Percentiles rank a stretch among this genome's conserved stretches.
These are phyloP conservation scores for Zygogramma bicolorata DNA, from an alignment of 2,888 invertebrate genomes.

Conservation along the genomic window DNA sequence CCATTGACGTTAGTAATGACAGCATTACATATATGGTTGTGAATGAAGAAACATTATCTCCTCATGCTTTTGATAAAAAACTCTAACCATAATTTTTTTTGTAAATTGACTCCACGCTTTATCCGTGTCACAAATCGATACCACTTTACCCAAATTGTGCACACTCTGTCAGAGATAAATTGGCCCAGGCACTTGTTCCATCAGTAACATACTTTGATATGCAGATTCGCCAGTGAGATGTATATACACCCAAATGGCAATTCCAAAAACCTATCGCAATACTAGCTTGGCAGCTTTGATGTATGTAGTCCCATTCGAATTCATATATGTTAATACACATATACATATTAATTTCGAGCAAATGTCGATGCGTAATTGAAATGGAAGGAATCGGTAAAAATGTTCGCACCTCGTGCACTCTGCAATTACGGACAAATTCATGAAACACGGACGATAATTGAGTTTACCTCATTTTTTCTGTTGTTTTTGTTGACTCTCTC, in stretches of 20 bases:
- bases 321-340: constrained; percentile 17
- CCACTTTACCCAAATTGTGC: not conserved
- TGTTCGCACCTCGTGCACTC: not conserved
- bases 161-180: not conserved
- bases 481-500: not conserved
- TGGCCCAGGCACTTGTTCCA: not conserved
- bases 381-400: constrained; percentile 8
- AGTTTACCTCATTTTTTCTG: not conserved
- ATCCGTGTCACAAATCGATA: not conserved
- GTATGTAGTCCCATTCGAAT: constrained; percentile 13
- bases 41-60: too few relatives aligned
- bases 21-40: too few relatives aligned
- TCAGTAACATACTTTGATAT: constrained; percentile 1
- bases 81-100: too few relatives aligned
- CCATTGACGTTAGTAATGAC: too few relatives aligned
- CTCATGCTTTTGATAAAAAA: not conserved
- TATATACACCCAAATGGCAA: constrained; percentile 2
- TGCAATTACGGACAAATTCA: not conserved
- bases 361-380: constrained; percentile 15
- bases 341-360: constrained; percentile 13
- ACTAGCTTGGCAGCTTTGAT: constrained; percentile 9
- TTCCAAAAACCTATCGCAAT: constrained; percentile 9
- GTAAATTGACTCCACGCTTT: too few relatives aligned
- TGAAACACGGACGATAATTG: not conserved
- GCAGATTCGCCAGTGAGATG: not conserved